These are phyloP conservation scores for Paramormyrops hopkinsi DNA, from an alignment of 2,797 vertebrate species.

Conservation along the genomic window DNA sequence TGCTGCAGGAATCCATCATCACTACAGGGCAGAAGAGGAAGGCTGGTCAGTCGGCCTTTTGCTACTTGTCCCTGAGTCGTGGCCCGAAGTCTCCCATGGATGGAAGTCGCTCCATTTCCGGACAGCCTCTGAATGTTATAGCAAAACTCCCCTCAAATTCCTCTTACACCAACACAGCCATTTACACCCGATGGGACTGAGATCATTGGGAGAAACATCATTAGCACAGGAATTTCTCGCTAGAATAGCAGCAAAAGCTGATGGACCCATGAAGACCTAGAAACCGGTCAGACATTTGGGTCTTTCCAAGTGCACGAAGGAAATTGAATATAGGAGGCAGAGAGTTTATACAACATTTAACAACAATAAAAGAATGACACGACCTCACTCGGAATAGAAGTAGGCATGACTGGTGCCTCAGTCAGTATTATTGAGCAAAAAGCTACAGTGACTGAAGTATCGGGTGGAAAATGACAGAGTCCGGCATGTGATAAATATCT, in stretches of 20 bases:
- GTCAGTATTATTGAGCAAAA: background rate
- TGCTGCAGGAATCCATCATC: slow-evolving; percentile 50
- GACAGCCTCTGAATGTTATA: background rate
- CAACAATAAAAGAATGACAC: background rate
- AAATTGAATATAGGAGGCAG: background rate
- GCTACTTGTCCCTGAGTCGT: background rate
- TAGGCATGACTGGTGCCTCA: background rate
- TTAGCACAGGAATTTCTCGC: background rate
- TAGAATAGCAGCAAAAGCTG: background rate
- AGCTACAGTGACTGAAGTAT: background rate
- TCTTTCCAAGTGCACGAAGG: background rate
- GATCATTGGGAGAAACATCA: background rate
- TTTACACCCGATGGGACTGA: background rate
- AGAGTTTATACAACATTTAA: background rate
- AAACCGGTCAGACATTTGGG: background rate
- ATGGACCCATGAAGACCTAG: no score
- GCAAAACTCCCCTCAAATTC: background rate
- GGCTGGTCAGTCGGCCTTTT: background rate
- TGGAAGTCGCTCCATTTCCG: background rate
- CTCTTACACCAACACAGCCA: background rate
- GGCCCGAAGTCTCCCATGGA: background rate
- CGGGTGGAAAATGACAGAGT: background rate
- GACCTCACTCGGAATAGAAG: background rate
- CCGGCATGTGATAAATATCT: background rate
- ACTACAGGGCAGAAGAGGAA: slow-evolving; percentile 47